Base-by-base conservation (phyloP, 2,797 vertebrate genomes). In the Peromyscus nudipes region DNA sequence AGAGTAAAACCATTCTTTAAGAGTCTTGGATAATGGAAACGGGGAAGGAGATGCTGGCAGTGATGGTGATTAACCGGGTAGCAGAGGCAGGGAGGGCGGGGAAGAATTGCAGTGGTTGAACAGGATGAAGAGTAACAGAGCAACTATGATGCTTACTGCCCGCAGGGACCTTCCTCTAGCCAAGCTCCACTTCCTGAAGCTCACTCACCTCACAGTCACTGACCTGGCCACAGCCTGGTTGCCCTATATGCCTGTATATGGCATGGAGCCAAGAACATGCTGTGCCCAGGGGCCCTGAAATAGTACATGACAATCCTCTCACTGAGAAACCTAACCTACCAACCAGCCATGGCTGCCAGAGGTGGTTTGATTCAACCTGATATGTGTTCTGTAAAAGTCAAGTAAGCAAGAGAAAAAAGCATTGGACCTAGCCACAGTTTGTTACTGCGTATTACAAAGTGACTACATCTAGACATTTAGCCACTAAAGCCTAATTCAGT, bases 401-500 rank as follows among this genome's bases (percentile, higher is more conserved):
- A 82, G 16, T 86, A 34, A 65, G 46, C 19, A 85, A 82, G 92
- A 75, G 62, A 80, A n/a, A 13, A 81, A 86, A 11, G 8, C 8
- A 65, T 71, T 5, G 19, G 87, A 88, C 4, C 31, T 40, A 49
- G 4, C 12, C 46, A 27, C 0, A 37, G 46, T 49, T 84, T 9
- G 19, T 46, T n/a, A 40, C 40, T 79, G 3, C 11, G 6, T 46
- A 64, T 31, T 57, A 92, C 49, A 87, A 96, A 89, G 29, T 89
- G 37, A 67, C 1, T 69, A 49, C 37, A 82, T 57, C 31, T 84
- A 93, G 87, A 84, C 80, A 87, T 31, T 86, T 93, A 91, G 31
- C 10, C 85, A 80, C 40, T 89, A 87, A 94, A 89, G 57, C 6
- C 27, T 71, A 65, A 87, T 81, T 93, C 77, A 92, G 21, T 34